Evolutionary conservation across 2,888 invertebrate species (phyloP), one percentile per base, ranked within the genome.

Genomic region (Cheilosia vulpina): DNA sequence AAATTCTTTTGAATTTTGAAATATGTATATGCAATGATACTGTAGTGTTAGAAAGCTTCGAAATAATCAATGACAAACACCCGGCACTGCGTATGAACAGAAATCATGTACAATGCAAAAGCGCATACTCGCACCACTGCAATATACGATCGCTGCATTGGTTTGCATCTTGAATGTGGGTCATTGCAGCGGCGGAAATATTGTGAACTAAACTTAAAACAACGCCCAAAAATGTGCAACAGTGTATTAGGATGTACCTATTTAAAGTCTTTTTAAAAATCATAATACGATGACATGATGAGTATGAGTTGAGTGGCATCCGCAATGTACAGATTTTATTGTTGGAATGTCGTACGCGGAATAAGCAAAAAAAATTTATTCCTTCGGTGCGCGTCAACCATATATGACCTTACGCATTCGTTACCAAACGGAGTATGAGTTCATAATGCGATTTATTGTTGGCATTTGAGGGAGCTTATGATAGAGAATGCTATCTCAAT

Each of bases 181-280:
- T 38, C 9, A 55, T 7, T 75, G 15, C n/a, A 43, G 21, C 13
- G 17, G 68, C 31, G 68, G 53, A 15, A 68, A 66, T 31, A 47
- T 38, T 19, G 41, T 17, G 60, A 43, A 62, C 7, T 55, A 38
- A n/a, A 21, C 4, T 47, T 57, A 3, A 24, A 15, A 1, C 5
- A 34, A 43, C 84, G 75, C 84, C 84, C 80, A 66, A 81, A 85
- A 85, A 63, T 81, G 81, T 72, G 85, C 85, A 81, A 76, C 72
- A 50, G 15, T 68, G 79, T 55, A 55, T 52, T 4, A 65, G 38
- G 15, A 2, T 34, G 41, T n/a, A 52, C 1, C 13, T 21, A 50
- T 50, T 11, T 21, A 21, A 4, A 21, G 2, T 21, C 1, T 21
- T 21, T 17, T 47, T 17, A 7, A 7, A 50, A 21, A 11, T 21